These are phyloP conservation scores for Tyrophagus putrescentiae DNA, from an alignment of 1,140 invertebrate genomes.

Conservation along the genomic window DNA sequence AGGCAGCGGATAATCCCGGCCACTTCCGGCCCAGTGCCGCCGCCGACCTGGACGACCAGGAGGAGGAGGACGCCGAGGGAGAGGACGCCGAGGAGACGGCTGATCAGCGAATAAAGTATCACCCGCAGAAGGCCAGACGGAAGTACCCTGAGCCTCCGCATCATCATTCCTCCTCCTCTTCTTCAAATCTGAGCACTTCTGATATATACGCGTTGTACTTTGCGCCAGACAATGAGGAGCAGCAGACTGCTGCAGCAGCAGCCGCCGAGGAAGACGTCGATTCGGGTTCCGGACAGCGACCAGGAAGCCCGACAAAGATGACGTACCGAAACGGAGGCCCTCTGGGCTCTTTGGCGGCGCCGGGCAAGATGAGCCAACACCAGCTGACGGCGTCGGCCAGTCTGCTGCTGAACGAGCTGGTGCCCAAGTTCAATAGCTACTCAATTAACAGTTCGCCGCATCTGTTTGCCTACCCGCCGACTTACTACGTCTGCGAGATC, in stretches of 20 bases:
- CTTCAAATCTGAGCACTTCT: background rate
- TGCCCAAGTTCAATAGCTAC: background rate
- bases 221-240: background rate
- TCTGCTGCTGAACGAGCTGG: background rate
- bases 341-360: background rate
- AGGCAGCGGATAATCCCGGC: too few relatives aligned
- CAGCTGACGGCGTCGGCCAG: background rate
- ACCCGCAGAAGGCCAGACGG: background rate
- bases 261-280: background rate
- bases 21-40: background rate
- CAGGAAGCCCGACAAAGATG: background rate
- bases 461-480: conserved; percentile 9
- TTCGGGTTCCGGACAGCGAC: background rate
- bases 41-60: background rate
- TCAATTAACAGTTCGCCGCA: background rate
- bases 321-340: conserved; percentile 1
- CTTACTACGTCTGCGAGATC: conserved; percentile 16
- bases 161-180: background rate
- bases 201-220: conserved; percentile 12
- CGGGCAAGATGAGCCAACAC: background rate
- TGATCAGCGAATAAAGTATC: conserved; percentile 1
- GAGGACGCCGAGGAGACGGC: background rate
- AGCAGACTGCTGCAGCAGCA: background rate
- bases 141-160: too few relatives aligned
- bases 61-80: background rate